Evolutionary conservation across 2,797 vertebrate genomes (phyloP).

Genomic region (Champsocephalus gunnari): DNA sequence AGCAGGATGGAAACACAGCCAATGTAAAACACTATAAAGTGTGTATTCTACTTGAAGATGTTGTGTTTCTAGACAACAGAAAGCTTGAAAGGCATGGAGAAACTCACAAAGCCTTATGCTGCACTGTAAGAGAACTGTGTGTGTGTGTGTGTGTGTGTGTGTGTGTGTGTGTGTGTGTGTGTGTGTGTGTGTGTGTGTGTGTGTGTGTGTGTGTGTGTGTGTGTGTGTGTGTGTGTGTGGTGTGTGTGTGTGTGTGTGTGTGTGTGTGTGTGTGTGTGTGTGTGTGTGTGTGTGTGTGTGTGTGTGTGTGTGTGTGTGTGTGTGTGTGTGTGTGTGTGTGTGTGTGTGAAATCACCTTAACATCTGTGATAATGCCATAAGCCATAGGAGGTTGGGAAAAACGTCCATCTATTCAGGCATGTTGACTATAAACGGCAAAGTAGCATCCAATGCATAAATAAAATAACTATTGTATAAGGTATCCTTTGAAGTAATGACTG

Average conservation of each 20-base stretch:
- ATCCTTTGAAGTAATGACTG: neutral
- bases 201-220: neutral
- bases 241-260: too few species aligned
- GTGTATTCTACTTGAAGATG: conserved; percentile 23
- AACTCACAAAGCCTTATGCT: conserved; percentile 27
- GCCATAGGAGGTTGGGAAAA: conserved; percentile 35
- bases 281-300: neutral
- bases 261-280: too few species aligned
- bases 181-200: conserved; percentile 7
- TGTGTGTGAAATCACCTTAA: conserved; percentile 22
- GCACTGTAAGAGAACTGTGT: neutral
- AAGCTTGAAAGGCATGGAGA: conserved; percentile 15
- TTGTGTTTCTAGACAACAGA: conserved; percentile 38
- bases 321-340: neutral
- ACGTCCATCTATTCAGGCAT: conserved; percentile 17
- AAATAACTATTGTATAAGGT: neutral
- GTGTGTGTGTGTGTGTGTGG: neutral
- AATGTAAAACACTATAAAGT: neutral
- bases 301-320: conserved; percentile 4
- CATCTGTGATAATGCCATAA: conserved; percentile 38
- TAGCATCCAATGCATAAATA: conserved; percentile 11
- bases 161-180: conserved; percentile 3
- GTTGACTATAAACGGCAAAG: conserved; percentile 28
- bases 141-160: too few species aligned
- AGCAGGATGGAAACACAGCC: conserved; percentile 11